These are phyloP conservation scores for Carcinoscorpius rotundicauda DNA, from an alignment of 1,140 invertebrate species.

Conservation along the genomic window DNA sequence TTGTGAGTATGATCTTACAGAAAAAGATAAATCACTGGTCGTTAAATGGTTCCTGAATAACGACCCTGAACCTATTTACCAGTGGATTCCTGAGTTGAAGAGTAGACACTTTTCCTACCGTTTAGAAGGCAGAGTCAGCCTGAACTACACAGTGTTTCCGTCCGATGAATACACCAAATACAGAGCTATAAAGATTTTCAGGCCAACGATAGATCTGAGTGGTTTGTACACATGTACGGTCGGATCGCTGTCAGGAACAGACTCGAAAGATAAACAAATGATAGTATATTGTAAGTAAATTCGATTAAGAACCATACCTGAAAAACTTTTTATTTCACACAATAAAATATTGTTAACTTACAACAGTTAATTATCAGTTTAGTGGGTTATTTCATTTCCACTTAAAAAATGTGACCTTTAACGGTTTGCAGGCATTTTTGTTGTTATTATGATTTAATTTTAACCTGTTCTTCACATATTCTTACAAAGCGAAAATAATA, in stretches of 20 bases:
- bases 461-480: no score
- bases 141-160: constrained; percentile 49
- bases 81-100: constrained; percentile 54
- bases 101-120: constrained; percentile 43
- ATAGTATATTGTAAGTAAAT: constrained; percentile 43
- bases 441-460: no score
- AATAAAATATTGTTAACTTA: no score
- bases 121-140: constrained; percentile 51
- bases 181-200: constrained; percentile 57
- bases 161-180: constrained; percentile 50
- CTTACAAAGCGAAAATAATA: no score
- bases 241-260: constrained; percentile 55
- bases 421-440: no score
- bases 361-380: no score
- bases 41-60: constrained; percentile 68
- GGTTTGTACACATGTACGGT: constrained; percentile 65
- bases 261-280: constrained; percentile 51
- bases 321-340: no score
- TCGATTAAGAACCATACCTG: not conserved
- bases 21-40: constrained; percentile 44
- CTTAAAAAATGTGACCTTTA: no score
- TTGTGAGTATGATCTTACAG: constrained; percentile 51
- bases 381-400: no score
- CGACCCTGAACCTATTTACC: constrained; percentile 52
- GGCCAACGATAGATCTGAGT: constrained; percentile 55